Percentiles rank a stretch among this genome's conserved stretches.
Conservation (phyloP, 2,888 invertebrate species). For the Lithophane leautieri region DNA sequence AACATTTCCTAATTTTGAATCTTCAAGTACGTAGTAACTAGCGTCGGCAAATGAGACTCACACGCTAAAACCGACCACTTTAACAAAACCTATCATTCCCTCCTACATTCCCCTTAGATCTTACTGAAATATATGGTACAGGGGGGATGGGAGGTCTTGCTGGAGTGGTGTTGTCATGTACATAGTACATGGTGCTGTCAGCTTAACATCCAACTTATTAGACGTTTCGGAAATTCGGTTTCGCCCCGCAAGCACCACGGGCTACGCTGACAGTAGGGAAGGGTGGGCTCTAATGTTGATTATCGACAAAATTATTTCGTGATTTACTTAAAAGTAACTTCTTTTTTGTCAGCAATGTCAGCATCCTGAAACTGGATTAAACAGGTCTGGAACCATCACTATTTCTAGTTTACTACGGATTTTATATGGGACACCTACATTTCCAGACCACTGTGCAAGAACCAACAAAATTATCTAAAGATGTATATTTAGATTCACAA, state of each 20-base stretch:
- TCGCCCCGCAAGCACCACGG: slow-evolving; percentile 86
- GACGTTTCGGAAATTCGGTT: slow-evolving; percentile 90
- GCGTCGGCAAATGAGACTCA: slow-evolving; percentile 84
- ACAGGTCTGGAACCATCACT: too few species aligned
- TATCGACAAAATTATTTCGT: slow-evolving; percentile 40
- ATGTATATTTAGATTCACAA: too few species aligned
- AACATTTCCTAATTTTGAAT: slow-evolving; percentile 85
- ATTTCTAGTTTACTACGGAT: too few species aligned
- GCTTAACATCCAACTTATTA: slow-evolving; percentile 90
- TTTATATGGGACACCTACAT: too few species aligned
- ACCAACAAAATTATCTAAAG: too few species aligned
- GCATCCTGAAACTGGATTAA: too few species aligned
- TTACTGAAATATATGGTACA: slow-evolving; percentile 62
- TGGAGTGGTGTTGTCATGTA: slow-evolving; percentile 81
- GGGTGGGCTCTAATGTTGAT: slow-evolving; percentile 47
- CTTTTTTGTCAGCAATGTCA: neutral
- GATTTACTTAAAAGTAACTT: neutral
- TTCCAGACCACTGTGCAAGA: too few species aligned
- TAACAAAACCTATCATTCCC: slow-evolving; percentile 73
- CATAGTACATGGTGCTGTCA: slow-evolving; percentile 84
- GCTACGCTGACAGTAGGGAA: slow-evolving; percentile 77
- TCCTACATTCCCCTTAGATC: slow-evolving; percentile 59
- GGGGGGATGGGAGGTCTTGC: slow-evolving; percentile 71
- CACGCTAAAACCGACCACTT: slow-evolving; percentile 75
- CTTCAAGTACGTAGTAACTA: slow-evolving; percentile 82